Evolutionary conservation across 2,113 vertebrate genomes (phyloP).

Genomic region (Actinemys pallida): DNA sequence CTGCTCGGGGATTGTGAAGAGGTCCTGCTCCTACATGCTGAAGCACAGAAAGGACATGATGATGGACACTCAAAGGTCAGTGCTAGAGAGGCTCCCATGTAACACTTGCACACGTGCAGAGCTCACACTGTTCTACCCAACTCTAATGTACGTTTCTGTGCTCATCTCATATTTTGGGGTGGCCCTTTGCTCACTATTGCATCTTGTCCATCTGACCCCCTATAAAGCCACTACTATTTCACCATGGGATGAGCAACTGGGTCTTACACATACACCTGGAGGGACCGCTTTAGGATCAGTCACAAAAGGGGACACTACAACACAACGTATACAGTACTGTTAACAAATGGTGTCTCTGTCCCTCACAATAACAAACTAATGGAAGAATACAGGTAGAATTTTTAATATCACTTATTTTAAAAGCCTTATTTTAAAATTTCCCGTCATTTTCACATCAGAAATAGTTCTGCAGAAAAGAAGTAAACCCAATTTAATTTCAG

Average conservation of each 20-base stretch:
- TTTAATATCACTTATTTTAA: neutral
- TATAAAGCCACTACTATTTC: neutral
- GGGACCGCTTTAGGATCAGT: neutral
- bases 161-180: neutral
- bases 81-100: neutral
- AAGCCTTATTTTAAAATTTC: neutral
- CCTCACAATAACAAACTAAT: neutral
- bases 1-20: no score
- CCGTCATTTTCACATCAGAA: neutral
- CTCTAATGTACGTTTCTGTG: neutral
- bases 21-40: no score
- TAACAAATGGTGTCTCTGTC: neutral
- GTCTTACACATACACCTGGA: neutral
- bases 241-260: accelerated
- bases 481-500: neutral
- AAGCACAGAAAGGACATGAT: neutral
- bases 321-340: neutral
- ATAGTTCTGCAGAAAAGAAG: neutral
- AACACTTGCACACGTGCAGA: neutral
- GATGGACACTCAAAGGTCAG: neutral
- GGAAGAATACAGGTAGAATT: neutral
- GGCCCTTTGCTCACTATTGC: accelerated
- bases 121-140: neutral
- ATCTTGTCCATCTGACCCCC: neutral
- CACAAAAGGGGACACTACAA: neutral